These are phyloP conservation scores for Ramphastos sulfuratus DNA, from an alignment of 2,113 vertebrate genomes.

Conservation along the genomic window DNA sequence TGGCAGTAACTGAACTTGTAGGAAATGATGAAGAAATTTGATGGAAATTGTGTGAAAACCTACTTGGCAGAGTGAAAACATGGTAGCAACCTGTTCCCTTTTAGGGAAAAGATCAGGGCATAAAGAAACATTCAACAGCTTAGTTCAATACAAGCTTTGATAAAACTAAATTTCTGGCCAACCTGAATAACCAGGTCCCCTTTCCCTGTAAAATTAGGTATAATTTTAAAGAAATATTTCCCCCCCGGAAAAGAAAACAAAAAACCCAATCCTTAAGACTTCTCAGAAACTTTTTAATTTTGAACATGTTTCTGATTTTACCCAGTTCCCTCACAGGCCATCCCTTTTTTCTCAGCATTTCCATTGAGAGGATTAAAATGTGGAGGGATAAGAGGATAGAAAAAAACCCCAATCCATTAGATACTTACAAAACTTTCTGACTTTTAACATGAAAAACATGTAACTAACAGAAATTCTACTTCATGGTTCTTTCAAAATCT, in stretches of 20 bases:
- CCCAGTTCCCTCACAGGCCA: neutral
- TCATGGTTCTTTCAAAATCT: neutral
- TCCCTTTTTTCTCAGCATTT: neutral
- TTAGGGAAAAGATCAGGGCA: neutral
- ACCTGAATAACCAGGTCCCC: neutral
- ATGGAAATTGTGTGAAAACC: neutral
- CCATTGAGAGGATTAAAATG: neutral
- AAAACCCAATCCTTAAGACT: too few relatives aligned
- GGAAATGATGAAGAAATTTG: neutral
- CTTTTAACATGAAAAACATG: neutral
- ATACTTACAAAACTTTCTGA: neutral
- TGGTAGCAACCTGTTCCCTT: neutral
- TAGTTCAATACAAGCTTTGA: neutral
- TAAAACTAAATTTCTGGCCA: conserved; percentile 21
- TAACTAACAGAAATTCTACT: conserved; percentile 4
- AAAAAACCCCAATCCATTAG: conserved; percentile 5
- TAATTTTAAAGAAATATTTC: conserved; percentile 17
- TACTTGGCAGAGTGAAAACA: neutral
- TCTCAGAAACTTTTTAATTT: too few relatives aligned
- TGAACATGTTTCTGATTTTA: too few relatives aligned
- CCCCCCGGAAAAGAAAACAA: too few relatives aligned
- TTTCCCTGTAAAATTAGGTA: neutral
- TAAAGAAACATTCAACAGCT: neutral
- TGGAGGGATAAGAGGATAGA: neutral
- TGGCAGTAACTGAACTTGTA: neutral